Evolutionary conservation across 2,888 invertebrate genomes (phyloP).

Genomic region (Tenthredo amoena): DNA sequence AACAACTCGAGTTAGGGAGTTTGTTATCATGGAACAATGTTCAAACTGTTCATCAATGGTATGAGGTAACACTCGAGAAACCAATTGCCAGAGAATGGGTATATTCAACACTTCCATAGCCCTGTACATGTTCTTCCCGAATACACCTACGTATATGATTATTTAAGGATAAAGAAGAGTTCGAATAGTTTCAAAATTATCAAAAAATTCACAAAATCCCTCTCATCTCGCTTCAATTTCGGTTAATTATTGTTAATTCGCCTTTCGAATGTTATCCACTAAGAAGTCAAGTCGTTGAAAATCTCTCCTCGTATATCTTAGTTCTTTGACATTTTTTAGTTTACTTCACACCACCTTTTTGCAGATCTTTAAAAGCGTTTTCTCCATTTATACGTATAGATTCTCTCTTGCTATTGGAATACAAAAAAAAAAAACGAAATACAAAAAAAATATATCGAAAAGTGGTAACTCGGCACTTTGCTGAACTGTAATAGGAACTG

Average conservation of each 20-base stretch:
- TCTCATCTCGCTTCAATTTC: neutral
- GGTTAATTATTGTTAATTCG: too few relatives aligned
- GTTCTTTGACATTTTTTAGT: neutral
- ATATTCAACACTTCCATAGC: too few relatives aligned
- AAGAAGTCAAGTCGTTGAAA: too few relatives aligned
- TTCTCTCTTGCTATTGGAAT: neutral
- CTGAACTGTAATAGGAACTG: neutral
- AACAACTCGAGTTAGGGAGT: slow-evolving; percentile 2
- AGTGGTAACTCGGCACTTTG: neutral
- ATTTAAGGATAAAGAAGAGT: neutral
- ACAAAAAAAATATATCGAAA: neutral
- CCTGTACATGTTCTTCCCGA: neutral
- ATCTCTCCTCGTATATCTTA: neutral
- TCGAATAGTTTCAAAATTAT: neutral
- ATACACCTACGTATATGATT: neutral
- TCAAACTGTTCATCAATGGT: neutral
- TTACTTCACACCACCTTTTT: neutral
- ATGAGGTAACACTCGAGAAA: neutral
- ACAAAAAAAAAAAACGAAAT: neutral
- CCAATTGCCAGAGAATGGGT: neutral
- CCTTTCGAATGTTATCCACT: too few relatives aligned
- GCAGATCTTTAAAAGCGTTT: neutral
- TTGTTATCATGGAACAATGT: neutral
- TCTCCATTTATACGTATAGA: neutral
- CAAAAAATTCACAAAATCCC: neutral